phyloP scores from a whole-genome alignment of 1,140 invertebrate species.

The Drosophila gunungcola region DNA sequence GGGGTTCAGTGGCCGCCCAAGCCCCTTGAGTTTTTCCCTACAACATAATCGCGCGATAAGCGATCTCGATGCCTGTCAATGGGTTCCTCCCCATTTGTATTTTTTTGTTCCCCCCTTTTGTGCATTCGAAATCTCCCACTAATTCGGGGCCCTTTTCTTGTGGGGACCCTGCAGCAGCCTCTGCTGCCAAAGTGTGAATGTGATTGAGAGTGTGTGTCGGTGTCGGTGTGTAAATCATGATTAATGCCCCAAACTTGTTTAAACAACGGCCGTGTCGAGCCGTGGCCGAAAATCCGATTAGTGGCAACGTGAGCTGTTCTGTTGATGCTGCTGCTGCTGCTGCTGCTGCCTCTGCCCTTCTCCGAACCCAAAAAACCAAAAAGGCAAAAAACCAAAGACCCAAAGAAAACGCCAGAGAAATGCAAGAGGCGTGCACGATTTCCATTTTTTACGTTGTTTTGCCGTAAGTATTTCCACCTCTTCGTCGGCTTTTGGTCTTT shows the following conservation, averaged over 20 bases:
- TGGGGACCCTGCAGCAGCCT: conserved; percentile 26
- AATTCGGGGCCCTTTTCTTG: conserved; percentile 51
- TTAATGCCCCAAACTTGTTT: conserved; percentile 81
- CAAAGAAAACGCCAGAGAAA: conserved; percentile 47
- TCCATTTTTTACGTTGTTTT: conserved; percentile 53
- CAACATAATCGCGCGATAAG: conserved; percentile 80
- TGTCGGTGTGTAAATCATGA: conserved; percentile 74
- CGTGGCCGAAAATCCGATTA: conserved; percentile 79
- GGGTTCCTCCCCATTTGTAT: conserved; percentile 48
- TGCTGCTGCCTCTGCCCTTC: conserved; percentile 27
- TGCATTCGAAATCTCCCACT: conserved; percentile 38
- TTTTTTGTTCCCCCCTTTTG: background rate
- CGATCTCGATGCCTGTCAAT: conserved; percentile 77
- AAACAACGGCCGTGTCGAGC: conserved; percentile 75
- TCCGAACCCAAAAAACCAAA: conserved; percentile 4
- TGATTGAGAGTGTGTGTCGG: conserved; percentile 33
- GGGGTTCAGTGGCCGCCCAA: conserved; percentile 60
- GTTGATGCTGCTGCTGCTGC: conserved; percentile 10
- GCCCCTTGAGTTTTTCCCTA: conserved; percentile 55
- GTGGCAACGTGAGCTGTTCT: conserved; percentile 62
- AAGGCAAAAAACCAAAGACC: background rate
- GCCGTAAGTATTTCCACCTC: conserved; percentile 15
- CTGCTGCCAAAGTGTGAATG: conserved; percentile 28
- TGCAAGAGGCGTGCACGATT: conserved; percentile 66
- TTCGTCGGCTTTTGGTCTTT: conserved; percentile 42